A percentile compares a stretch with the other conserved stretches of the same genome.
Conservation (phyloP, 1,140 invertebrate species). For the Drosophila rhopaloa region DNA sequence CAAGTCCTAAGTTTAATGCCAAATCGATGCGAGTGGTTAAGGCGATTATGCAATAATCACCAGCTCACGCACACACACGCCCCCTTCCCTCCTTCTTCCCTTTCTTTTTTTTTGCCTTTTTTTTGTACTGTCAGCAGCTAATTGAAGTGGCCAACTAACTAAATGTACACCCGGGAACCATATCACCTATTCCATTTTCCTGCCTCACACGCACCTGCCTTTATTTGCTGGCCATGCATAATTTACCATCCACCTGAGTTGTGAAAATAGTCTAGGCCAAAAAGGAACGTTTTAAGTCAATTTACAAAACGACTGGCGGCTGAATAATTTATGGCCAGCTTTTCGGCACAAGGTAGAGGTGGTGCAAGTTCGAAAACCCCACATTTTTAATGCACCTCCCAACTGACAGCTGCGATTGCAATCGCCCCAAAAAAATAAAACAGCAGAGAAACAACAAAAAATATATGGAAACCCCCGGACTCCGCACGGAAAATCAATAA, state of each 20-base stretch:
- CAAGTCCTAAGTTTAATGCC: conserved; percentile 20
- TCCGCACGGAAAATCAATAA: conserved; percentile 70
- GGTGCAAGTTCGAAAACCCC: background rate
- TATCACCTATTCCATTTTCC: conserved; percentile 14
- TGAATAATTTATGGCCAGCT: conserved; percentile 70
- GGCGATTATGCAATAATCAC: conserved; percentile 65
- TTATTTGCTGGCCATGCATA: conserved; percentile 30
- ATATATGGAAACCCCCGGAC: background rate
- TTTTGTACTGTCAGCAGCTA: conserved; percentile 35
- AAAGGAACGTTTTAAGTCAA: conserved; percentile 73
- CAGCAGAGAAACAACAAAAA: conserved; percentile 8
- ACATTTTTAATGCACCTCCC: conserved; percentile 27
- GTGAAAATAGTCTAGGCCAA: conserved; percentile 66
- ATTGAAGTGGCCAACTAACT: conserved; percentile 63
- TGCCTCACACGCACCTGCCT: conserved; percentile 29
- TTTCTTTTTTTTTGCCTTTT: background rate
- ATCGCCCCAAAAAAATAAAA: conserved; percentile 31
- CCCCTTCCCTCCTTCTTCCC: background rate
- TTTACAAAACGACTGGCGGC: conserved; percentile 58
- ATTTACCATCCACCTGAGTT: conserved; percentile 40
- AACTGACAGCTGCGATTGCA: conserved; percentile 68
- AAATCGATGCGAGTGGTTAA: conserved; percentile 29
- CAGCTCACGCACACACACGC: conserved; percentile 17
- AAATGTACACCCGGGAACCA: conserved; percentile 67
- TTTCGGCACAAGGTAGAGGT: conserved; percentile 24